These are phyloP conservation scores for Notechis scutatus DNA, from an alignment of 2,113 vertebrate species.

Conservation along the genomic window DNA sequence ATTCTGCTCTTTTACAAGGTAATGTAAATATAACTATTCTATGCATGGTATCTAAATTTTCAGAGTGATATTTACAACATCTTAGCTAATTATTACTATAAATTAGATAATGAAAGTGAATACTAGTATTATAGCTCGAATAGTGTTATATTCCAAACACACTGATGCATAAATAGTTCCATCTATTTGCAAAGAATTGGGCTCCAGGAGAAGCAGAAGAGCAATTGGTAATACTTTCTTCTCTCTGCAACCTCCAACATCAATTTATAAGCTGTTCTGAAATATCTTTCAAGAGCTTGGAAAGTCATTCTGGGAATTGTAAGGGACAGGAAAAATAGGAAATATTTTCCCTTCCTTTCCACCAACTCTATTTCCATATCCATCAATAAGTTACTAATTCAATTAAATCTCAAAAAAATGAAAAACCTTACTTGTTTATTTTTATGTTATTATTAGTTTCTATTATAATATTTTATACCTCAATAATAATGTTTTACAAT, in stretches of 20 bases:
- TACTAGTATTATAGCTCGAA: neutral
- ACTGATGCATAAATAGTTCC: neutral
- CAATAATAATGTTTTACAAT: neutral
- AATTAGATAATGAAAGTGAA: neutral
- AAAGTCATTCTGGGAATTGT: neutral
- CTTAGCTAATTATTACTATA: neutral
- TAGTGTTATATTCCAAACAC: neutral
- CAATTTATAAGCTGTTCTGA: neutral
- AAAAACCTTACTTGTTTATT: neutral
- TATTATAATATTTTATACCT: neutral
- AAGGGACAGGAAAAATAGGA: neutral
- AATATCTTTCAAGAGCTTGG: neutral
- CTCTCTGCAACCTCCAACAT: neutral
- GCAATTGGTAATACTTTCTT: neutral
- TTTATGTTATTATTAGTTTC: neutral
- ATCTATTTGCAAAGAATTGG: neutral
- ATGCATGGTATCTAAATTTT: neutral
- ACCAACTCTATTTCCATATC: neutral
- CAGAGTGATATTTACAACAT: slow-evolving; percentile 9
- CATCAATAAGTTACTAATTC: neutral
- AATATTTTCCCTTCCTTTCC: neutral
- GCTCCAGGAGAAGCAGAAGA: neutral
- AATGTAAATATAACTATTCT: slow-evolving; percentile 47
- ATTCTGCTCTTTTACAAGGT: slow-evolving; percentile 99
- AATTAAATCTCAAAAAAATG: neutral